Evolutionary conservation across 2,888 invertebrate species (phyloP), one percentile per base, ranked within the genome.

Genomic region (Drosophila anceps): DNA sequence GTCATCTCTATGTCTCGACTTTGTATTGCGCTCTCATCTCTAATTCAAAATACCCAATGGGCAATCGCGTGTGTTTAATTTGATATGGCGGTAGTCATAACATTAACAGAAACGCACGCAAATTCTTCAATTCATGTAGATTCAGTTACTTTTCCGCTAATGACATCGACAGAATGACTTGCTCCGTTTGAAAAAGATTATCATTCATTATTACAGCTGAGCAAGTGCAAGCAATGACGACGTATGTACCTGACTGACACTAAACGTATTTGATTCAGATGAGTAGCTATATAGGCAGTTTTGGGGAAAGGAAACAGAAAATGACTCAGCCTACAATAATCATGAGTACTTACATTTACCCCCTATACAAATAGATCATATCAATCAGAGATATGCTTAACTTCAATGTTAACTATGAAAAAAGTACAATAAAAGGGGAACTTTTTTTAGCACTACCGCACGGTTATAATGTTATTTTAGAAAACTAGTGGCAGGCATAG

Each of bases 1-100:
- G 24, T 20, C 31, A 44, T 24, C n/a, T 43, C 43, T 20, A 4
- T 24, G 24, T 12, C 3, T 18, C 13, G 5, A 18, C 18, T 12
- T 29, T 13, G 18, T 43, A 12, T 31, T 29, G 31, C 43, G 12
- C n/a, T 20, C 31, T 15, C 69, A 58, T 75, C 53, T 39, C 48
- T n/a, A 51, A n/a, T 1, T 57, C 10, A 31, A 65, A 75, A 62
- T 66, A 37, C 27, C 46, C 37, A 48, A 48, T 59, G 31, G 20
- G 35, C 61, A 70, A 53, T 85, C 59, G 75, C 78, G 69, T 81
- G 84, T 70, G 44, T 29, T 27, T 76, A 83, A 81, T 73, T 69
- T 46, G 66, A 73, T 59, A 64, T 58, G 57, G 62, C 70, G 57
- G 53, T 46, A 51, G 54, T 62, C 50, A 55, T 59, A 31, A 44